Evolutionary conservation across 2,113 vertebrate species (phyloP).

Genomic region (Corythornis madagascariensis): DNA sequence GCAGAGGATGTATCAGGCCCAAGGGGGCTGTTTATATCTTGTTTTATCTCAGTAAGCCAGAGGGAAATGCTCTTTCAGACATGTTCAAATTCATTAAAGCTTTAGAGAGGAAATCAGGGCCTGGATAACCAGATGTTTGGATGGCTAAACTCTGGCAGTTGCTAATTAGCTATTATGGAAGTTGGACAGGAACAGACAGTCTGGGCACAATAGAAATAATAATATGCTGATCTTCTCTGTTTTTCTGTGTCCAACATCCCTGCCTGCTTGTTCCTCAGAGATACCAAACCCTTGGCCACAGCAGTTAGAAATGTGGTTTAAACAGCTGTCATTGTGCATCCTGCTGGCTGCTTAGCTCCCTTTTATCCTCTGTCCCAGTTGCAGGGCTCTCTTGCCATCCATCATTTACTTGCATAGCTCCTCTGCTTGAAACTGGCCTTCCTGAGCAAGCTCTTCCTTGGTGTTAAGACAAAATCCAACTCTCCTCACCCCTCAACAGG

Average conservation of each 20-base stretch:
- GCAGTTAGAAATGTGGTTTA: slow-evolving; percentile 10
- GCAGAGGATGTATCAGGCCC: not conserved
- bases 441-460: not conserved
- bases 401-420: not conserved
- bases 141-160: not conserved
- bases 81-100: not conserved
- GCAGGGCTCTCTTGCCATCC: not conserved
- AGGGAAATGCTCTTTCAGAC: slow-evolving; percentile 24
- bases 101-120: not conserved
- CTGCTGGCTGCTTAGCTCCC: slow-evolving; percentile 6
- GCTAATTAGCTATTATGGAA: not conserved
- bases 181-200: not conserved
- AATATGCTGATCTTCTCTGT: not conserved
- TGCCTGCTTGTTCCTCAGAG: not conserved
- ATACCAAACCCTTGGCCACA: slow-evolving; percentile 14
- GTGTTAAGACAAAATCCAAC: not conserved
- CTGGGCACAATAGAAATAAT: slow-evolving; percentile 25
- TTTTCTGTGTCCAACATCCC: not conserved
- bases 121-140: slow-evolving; percentile 5
- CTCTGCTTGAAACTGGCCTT: slow-evolving; percentile 20
- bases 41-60: slow-evolving; percentile 12
- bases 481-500: not conserved
- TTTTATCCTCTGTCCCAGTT: slow-evolving; percentile 33
- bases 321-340: slow-evolving; percentile 43
- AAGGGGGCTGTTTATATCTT: not conserved